phyloP scores from a whole-genome alignment of 2,888 invertebrate species.

The Hyposoter dolosus region DNA sequence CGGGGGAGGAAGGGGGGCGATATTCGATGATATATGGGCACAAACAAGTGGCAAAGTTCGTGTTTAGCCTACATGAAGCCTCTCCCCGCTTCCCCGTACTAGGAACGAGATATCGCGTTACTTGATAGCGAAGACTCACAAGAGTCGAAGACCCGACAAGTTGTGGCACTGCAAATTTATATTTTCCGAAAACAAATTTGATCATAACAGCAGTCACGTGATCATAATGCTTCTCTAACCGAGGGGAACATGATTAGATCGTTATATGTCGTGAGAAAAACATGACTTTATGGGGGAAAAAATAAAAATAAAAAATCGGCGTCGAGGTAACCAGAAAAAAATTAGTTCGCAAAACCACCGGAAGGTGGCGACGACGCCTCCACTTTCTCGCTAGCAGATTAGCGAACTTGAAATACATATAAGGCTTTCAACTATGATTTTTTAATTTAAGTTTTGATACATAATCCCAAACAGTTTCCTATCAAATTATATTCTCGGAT shows the following conservation, averaged over 20 bases:
- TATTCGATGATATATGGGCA: neutral
- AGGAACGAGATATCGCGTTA: conserved; percentile 39
- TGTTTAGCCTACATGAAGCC: conserved; percentile 61
- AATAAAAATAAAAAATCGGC: neutral
- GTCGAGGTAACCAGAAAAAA: neutral
- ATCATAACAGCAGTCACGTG: neutral
- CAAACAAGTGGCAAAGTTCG: conserved; percentile 17
- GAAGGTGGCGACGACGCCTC: neutral
- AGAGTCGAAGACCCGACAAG: conserved; percentile 50
- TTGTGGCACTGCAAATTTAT: conserved; percentile 42
- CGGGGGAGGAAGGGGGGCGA: neutral
- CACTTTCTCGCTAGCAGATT: neutral
- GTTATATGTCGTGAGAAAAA: neutral
- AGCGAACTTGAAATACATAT: neutral
- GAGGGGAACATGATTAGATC: neutral
- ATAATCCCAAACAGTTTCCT: neutral
- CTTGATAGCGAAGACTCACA: conserved; percentile 56
- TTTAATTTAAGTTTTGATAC: neutral
- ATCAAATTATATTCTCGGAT: neutral
- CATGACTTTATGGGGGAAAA: neutral
- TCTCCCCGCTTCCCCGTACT: neutral
- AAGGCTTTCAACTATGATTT: neutral
- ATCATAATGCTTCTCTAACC: neutral
- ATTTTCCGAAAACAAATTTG: conserved; percentile 28
- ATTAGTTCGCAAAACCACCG: neutral